Base-by-base conservation (phyloP, 2,797 vertebrate genomes). In the Brotogeris chrysoptera region DNA sequence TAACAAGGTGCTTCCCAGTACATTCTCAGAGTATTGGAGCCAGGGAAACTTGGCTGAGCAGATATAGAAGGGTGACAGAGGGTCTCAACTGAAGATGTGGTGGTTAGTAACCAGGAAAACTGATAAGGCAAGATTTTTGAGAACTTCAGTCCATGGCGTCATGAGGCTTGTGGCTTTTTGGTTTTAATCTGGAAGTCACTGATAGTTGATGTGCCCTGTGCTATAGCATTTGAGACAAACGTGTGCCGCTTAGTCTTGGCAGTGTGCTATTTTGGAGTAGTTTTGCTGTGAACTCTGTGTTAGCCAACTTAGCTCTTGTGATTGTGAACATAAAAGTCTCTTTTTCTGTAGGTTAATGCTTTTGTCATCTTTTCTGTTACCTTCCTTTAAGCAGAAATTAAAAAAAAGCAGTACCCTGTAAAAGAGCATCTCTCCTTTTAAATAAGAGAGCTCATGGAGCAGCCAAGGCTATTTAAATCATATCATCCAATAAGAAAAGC, bases 231-330 rank as follows among this genome's bases (percentile, higher is more conserved):
- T 20, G 39, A 53, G 81, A 43, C 44, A 21, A 32, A 36, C 1
- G 4, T 3, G 38, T 43, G 53, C 43, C 0, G 1, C 34, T 78
- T 5, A 2, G 18, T 69, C 24, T 21, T 53, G 18, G 28, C 32
- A 9, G 25, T 5, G 50, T 46, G 61, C 39, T 72, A 9, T 21
- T 59, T 39, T 1, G 3, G n/a, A 6, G 23, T 47, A 13, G 36
- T 55, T 70, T 30, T 74, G 61, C 46, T 47, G 8, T 53, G 36
- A 60, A 60, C 10, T 36, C 46, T 41, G 10, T 17, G 30, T 44
- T 20, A 90, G 25, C 36, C 20, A 61, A 1, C 5, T 46, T 46
- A n/a, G 38, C 49, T 71, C 6, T 23, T 65, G 66, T 61, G 50
- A n/a, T 55, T 81, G 41, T 16, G 34, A 44, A 30, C 8, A 0